These are phyloP conservation scores for Lagopus leucura DNA, from an alignment of 2,113 vertebrate species.

Conservation along the genomic window DNA sequence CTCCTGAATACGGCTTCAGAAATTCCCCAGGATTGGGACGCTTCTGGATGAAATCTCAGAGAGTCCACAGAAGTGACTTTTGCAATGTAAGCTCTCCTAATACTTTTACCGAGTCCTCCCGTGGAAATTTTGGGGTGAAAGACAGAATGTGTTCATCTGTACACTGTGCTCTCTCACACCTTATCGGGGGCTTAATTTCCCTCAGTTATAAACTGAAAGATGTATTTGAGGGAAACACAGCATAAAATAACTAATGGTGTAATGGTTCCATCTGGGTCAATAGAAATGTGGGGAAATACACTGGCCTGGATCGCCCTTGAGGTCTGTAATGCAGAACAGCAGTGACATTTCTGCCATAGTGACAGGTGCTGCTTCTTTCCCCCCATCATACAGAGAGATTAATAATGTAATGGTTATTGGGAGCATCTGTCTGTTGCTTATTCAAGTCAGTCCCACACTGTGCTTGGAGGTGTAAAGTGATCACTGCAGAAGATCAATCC, in stretches of 20 bases:
- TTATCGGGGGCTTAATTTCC: not conserved
- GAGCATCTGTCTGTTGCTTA: constrained; percentile 52
- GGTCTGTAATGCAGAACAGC: not conserved
- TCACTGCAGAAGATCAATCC: constrained; percentile 59
- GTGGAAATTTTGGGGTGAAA: not conserved
- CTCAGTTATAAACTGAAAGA: not conserved
- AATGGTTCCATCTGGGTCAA: not conserved
- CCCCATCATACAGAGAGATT: not conserved
- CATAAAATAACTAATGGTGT: not conserved
- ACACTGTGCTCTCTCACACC: not conserved
- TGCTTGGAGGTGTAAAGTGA: constrained; percentile 53
- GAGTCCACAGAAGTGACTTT: not conserved
- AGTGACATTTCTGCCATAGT: not conserved
- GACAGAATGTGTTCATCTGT: not conserved
- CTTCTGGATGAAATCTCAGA: not conserved
- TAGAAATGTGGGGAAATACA: not conserved
- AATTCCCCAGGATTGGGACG: not conserved
- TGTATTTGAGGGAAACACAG: not conserved
- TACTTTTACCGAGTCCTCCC: not conserved
- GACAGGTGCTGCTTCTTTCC: constrained; percentile 31
- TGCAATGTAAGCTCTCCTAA: not conserved
- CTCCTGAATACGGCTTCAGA: not conserved
- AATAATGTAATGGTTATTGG: constrained; percentile 34
- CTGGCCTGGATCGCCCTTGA: not conserved
- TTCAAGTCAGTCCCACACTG: constrained; percentile 25